Conservation (phyloP, 2,797 vertebrate species). For the Cygnus olor region DNA sequence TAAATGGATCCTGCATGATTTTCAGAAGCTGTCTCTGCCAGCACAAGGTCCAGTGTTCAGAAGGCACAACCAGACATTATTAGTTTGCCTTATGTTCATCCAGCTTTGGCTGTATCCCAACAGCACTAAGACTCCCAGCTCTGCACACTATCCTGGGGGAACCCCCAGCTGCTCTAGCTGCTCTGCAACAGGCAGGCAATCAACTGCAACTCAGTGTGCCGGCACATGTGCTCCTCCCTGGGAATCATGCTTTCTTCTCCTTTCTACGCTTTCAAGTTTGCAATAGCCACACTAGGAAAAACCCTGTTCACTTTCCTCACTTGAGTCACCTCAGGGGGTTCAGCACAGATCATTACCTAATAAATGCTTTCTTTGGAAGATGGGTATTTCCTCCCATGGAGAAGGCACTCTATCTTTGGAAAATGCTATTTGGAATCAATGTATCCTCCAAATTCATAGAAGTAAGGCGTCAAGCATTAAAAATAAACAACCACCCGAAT, state of each 20-base stretch:
- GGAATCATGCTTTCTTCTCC: background rate
- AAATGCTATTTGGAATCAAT: background rate
- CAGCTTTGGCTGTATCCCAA: background rate
- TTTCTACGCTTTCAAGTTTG: background rate
- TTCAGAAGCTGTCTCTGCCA: background rate
- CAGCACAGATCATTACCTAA: background rate
- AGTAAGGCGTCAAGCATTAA: background rate
- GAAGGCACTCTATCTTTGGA: background rate
- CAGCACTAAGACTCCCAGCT: background rate
- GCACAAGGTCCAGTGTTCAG: background rate
- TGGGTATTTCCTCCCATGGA: background rate
- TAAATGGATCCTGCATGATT: background rate
- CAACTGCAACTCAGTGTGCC: background rate
- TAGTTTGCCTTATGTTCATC: background rate
- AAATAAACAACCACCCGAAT: background rate
- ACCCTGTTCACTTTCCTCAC: background rate
- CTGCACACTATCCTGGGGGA: background rate
- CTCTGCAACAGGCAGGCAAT: background rate
- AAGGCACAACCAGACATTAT: background rate
- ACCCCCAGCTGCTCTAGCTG: conserved; percentile 12
- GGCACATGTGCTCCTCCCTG: background rate
- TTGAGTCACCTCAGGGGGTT: background rate
- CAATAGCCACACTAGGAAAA: background rate
- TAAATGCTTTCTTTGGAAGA: background rate
- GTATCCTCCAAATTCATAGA: background rate